Evolutionary conservation across 1,140 invertebrate genomes (phyloP).

Genomic region (Diprion similis): DNA sequence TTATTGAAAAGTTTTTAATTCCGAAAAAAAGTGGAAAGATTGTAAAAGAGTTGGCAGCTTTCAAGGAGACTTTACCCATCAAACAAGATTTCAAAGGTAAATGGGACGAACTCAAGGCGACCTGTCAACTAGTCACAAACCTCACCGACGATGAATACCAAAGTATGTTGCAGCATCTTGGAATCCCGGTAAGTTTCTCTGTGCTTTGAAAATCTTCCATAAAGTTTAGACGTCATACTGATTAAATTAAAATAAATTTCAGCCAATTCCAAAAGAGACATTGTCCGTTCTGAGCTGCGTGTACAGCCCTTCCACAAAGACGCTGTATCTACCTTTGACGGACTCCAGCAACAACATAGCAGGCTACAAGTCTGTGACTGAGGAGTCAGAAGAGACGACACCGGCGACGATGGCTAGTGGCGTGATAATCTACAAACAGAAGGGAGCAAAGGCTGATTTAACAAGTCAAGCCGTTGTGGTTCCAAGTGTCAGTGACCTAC

Average conservation of each 20-base stretch:
- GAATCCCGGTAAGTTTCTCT: conserved; percentile 62
- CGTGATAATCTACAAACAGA: conserved; percentile 55
- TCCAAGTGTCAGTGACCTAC: conserved; percentile 69
- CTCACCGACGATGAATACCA: conserved; percentile 54
- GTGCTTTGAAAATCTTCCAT: conserved; percentile 21
- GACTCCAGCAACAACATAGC: conserved; percentile 65
- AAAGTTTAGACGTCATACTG: conserved; percentile 14
- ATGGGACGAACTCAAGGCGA: conserved; percentile 53
- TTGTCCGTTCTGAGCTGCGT: conserved; percentile 53
- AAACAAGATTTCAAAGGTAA: conserved; percentile 53
- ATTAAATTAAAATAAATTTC: conserved; percentile 33
- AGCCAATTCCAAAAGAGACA: conserved; percentile 51
- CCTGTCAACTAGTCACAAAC: conserved; percentile 51
- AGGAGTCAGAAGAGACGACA: conserved; percentile 52
- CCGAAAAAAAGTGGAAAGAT: conserved; percentile 53
- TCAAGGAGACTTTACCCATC: conserved; percentile 45
- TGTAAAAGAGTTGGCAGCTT: conserved; percentile 47
- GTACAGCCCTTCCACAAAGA: conserved; percentile 53
- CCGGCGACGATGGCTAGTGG: conserved; percentile 58
- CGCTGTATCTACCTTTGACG: conserved; percentile 71
- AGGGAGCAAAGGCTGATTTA: conserved; percentile 44
- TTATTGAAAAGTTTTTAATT: conserved; percentile 61
- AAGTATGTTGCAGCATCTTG: conserved; percentile 62
- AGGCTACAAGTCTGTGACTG: conserved; percentile 67
- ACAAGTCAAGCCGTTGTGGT: conserved; percentile 68